Percentiles rank a stretch among this genome's conserved stretches.
Evolutionary conservation across 2,888 invertebrate species (phyloP).

Genomic region (Creontiades dilutus): DNA sequence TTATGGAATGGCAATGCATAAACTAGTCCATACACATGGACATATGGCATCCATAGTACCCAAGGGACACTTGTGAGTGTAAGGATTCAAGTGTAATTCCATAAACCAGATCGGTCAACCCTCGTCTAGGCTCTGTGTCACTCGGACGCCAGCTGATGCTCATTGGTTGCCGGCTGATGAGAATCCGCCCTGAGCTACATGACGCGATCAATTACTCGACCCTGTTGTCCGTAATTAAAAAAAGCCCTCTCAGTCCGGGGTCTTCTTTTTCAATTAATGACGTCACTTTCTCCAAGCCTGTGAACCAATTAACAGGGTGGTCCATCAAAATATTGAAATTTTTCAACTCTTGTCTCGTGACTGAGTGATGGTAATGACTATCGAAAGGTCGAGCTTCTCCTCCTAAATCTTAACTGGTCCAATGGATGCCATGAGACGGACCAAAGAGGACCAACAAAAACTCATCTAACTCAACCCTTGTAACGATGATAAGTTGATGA

Average conservation of each 20-base stretch:
- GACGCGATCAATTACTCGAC: constrained; percentile 42
- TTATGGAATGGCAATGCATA: too few species aligned
- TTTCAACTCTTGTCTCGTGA: constrained; percentile 24
- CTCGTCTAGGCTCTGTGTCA: not conserved
- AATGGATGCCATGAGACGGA: too few species aligned
- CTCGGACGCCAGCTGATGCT: constrained; percentile 37
- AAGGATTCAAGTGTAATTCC: too few species aligned
- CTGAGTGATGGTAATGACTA: constrained; percentile 9
- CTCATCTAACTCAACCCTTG: too few species aligned
- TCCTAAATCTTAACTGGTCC: not conserved
- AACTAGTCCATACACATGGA: too few species aligned
- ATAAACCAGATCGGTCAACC: too few species aligned
- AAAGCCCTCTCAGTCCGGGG: not conserved
- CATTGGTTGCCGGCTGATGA: constrained; percentile 20
- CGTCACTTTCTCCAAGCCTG: constrained; percentile 46
- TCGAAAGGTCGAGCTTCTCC: not conserved
- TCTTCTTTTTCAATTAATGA: constrained; percentile 51
- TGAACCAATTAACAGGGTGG: constrained; percentile 27
- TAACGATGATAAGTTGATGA: too few species aligned
- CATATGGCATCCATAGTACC: too few species aligned
- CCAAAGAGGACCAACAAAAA: too few species aligned
- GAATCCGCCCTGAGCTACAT: not conserved
- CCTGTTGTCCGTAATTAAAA: constrained; percentile 50
- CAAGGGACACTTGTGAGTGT: too few species aligned
- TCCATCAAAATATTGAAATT: constrained; percentile 26